Percentiles rank a stretch among this genome's conserved stretches.
These are phyloP conservation scores for Caenorhabditis afra DNA, from an alignment of 2,888 invertebrate species.

Conservation along the genomic window DNA sequence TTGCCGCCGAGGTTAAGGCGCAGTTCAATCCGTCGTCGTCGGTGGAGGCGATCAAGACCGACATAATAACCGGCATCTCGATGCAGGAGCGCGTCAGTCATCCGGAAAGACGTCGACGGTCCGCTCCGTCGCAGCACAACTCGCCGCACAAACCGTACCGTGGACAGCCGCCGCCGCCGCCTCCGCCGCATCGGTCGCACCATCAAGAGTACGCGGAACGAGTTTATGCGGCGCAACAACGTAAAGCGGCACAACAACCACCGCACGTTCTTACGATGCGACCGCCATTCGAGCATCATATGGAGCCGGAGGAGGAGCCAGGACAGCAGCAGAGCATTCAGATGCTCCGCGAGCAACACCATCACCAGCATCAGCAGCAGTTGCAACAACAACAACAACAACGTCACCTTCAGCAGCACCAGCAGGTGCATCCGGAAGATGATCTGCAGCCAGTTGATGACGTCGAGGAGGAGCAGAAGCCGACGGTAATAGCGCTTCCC, in stretches of 20 bases:
- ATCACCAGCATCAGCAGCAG: neutral
- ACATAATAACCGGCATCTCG: constrained; percentile 47
- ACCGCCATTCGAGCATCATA: neutral
- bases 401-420: neutral
- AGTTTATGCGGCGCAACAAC: no score
- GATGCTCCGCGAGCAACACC: constrained; percentile 12
- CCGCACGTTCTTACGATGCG: no score
- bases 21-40: constrained; percentile 9
- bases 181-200: neutral
- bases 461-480: constrained; percentile 27
- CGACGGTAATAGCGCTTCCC: constrained; percentile 4
- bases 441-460: no score
- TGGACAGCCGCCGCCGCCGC: neutral
- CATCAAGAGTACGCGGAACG: neutral
- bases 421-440: neutral
- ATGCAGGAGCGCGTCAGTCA: constrained; percentile 28
- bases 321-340: constrained; percentile 6
- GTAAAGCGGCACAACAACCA: no score
- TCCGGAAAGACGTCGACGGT: constrained; percentile 26
- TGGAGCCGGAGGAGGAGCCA: neutral
- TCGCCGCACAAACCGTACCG: neutral
- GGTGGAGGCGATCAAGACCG: constrained; percentile 32
- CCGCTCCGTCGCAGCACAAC: neutral
- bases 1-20: constrained; percentile 41
- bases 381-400: no score